Evolutionary conservation across 2,113 vertebrate genomes (phyloP).

Genomic region (Corvus cornix): DNA sequence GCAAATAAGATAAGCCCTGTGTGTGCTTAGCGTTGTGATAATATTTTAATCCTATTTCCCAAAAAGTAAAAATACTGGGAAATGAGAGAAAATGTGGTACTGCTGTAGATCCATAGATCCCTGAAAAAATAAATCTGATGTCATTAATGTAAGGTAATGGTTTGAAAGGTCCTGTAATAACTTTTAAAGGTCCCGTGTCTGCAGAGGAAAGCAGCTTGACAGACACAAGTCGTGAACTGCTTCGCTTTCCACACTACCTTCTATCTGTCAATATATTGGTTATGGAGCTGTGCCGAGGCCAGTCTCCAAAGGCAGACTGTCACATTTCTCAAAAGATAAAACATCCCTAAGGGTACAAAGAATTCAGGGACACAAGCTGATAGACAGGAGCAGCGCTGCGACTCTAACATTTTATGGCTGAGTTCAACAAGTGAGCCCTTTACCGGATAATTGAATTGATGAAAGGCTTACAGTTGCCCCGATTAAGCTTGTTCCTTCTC

Average conservation of each 20-base stretch:
- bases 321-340: constrained; percentile 40
- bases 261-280: constrained; percentile 21
- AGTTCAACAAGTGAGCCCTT: constrained; percentile 46
- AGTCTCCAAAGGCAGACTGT: constrained; percentile 31
- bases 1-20: neutral
- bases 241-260: neutral
- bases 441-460: constrained; percentile 37
- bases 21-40: neutral
- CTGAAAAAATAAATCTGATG: neutral
- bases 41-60: neutral
- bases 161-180: neutral
- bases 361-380: constrained; percentile 25
- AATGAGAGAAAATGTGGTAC: neutral
- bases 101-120: neutral
- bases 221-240: neutral
- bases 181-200: neutral
- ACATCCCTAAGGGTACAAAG: constrained; percentile 25
- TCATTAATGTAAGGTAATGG: neutral
- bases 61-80: neutral
- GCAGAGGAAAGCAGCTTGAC: neutral
- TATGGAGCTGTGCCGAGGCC: constrained; percentile 4
- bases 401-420: constrained; percentile 32
- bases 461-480: neutral
- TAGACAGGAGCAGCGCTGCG: neutral
- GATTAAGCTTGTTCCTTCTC: constrained; percentile 11